phyloP scores from a whole-genome alignment of 2,888 invertebrate species.

The Hecatera dysodea region DNA sequence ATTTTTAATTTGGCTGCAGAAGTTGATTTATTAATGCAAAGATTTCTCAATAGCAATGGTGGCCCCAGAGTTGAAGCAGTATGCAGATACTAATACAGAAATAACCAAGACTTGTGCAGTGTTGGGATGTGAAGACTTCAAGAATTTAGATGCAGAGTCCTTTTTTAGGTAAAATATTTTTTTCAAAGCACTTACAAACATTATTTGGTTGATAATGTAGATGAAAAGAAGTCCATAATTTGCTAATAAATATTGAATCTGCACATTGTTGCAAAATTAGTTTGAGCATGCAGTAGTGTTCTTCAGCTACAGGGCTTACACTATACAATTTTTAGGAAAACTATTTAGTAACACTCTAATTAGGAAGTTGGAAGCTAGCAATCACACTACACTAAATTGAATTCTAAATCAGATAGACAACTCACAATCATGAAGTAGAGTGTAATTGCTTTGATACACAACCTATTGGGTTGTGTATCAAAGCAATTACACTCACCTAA shows the following conservation, averaged over 20 bases:
- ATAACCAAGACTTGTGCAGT: conserved; percentile 88
- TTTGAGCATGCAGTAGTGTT: neutral
- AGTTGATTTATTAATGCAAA: neutral
- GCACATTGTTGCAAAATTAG: neutral
- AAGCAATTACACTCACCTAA: too few species aligned
- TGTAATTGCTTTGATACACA: too few species aligned
- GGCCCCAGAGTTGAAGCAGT: conserved; percentile 86
- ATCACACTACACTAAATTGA: too few species aligned
- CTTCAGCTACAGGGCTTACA: too few species aligned
- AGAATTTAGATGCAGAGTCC: conserved; percentile 82
- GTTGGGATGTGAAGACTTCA: conserved; percentile 86
- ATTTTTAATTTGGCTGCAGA: neutral
- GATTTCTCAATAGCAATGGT: conserved; percentile 82
- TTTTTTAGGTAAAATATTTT: conserved; percentile 81
- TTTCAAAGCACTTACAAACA: neutral
- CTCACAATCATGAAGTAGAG: too few species aligned
- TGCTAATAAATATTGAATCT: neutral
- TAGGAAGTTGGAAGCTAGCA: too few species aligned
- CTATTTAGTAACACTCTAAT: too few species aligned
- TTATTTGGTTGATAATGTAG: neutral
- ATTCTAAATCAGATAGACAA: too few species aligned
- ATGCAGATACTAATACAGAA: conserved; percentile 79
- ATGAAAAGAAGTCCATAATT: neutral
- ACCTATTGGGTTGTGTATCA: too few species aligned
- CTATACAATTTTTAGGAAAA: too few species aligned